Percentiles rank a stretch among this genome's conserved stretches.
Evolutionary conservation across 2,888 invertebrate genomes (phyloP).

Genomic region (Phania funesta): DNA sequence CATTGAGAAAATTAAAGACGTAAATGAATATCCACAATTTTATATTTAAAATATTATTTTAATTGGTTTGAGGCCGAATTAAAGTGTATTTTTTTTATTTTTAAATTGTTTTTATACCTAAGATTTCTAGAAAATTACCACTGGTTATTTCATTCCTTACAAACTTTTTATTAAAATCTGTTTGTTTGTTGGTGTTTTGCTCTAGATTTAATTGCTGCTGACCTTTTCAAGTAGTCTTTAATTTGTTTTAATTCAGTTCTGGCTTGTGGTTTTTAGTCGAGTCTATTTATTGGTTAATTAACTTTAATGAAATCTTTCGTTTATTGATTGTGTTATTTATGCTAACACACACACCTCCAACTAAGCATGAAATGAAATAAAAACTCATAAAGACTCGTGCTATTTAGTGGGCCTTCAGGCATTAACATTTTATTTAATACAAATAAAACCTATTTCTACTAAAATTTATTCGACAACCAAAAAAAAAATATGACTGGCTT

Average conservation of each 20-base stretch:
- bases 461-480: background rate
- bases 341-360: slow-evolving; percentile 27
- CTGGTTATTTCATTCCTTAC: too few species aligned
- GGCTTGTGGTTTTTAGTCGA: background rate
- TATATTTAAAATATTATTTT: too few species aligned
- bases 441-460: background rate
- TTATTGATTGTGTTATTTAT: background rate
- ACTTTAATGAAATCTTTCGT: background rate
- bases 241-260: background rate
- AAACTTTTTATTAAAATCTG: too few species aligned
- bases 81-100: too few species aligned
- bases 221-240: too few species aligned
- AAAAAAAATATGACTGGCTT: background rate
- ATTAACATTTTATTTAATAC: background rate
- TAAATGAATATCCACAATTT: too few species aligned
- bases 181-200: background rate
- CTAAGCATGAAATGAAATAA: slow-evolving; percentile 30
- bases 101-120: too few species aligned
- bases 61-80: too few species aligned
- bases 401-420: slow-evolving; percentile 24
- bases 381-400: background rate
- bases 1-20: too few species aligned
- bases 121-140: too few species aligned
- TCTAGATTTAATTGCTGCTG: background rate
- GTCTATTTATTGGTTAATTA: slow-evolving; percentile 41